Evolutionary conservation across 2,888 invertebrate genomes (phyloP), one percentile per base, ranked within the genome.

Genomic region (Nematopogon swammerdamellus): DNA sequence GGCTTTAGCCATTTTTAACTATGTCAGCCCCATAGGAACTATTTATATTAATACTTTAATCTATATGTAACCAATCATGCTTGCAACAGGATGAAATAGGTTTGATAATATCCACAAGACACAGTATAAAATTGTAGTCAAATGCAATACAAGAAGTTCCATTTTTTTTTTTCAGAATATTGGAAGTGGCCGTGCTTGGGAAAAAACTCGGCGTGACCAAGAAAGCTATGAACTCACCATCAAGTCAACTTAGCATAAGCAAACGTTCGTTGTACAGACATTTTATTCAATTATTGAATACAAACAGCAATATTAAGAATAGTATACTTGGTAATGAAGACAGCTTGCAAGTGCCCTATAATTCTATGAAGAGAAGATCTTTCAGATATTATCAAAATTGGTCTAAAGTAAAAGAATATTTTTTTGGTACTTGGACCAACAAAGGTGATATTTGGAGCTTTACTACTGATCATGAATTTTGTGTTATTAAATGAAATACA

Each of bases 161-260:
- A 18, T 43, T 45, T 54, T 53, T 57, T 56, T 51, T 49, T 80
- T 80, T 53, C 62, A 91, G 90, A 49, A 59, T 80, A 29, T 65
- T 75, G 45, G 91, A 94, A 74, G 85, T 93, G 20, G 82, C 86
- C 18, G 88, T 92, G 1, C 85, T 88, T 61, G 95, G 95, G 3
- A 83, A 81, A 59, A 89, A 86, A 54, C 86, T 91, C 63, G 95
- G 95, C 3, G 74, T 86, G 1, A 92, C 91, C 0, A 91, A 88
- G 63, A 91, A 87, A 60, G 75, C 72, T 52, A 60, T 67, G 19
- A 63, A 67, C 47, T 63, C 60, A 18, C 66, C 68, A 17, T 73
- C 63, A 14, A 74, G 67, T 46, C 72, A 74, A 36, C 63, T 87
- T 50, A 64, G 72, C 48, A 73, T 86, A 43, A 82, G 82, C 56